phyloP scores from a whole-genome alignment of 2,888 invertebrate species.

The Hyposoter dolosus region DNA sequence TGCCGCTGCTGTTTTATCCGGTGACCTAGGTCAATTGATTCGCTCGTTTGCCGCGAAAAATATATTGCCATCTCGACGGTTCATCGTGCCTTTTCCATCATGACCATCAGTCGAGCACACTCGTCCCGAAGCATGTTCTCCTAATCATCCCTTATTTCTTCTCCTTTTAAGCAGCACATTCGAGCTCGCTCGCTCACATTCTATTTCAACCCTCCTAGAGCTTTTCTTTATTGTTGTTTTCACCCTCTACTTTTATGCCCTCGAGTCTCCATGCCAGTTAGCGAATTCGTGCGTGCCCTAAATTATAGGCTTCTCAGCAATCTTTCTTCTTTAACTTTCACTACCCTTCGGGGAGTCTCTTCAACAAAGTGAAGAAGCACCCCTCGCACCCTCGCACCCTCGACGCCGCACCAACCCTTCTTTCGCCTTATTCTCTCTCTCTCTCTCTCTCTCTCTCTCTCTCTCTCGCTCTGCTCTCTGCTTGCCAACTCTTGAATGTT shows the following conservation, averaged over 20 bases:
- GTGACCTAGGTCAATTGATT: conserved; percentile 27
- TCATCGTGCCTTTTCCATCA: background rate
- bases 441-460: background rate
- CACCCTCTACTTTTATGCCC: background rate
- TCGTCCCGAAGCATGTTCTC: background rate
- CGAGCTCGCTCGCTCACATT: background rate
- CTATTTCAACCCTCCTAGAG: background rate
- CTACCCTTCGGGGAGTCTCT: conserved; percentile 51
- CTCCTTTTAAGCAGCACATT: background rate
- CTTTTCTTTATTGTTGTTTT: background rate
- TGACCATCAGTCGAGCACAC: background rate
- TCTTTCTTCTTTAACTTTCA: conserved; percentile 18
- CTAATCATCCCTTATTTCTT: conserved; percentile 16
- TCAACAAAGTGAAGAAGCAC: conserved; percentile 16
- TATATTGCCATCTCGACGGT: background rate
- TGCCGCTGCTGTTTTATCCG: background rate
- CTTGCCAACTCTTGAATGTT: background rate
- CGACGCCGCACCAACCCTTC: conserved; percentile 10
- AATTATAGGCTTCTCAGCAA: conserved; percentile 19
- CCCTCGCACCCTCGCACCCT: conserved; percentile 18
- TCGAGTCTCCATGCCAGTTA: conserved; percentile 2
- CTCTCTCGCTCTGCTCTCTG: background rate
- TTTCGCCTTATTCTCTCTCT: background rate
- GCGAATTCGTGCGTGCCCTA: conserved; percentile 41
- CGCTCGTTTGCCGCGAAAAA: conserved; percentile 16